Evolutionary conservation across 2,113 vertebrate species (phyloP).

Genomic region (Aspidoscelis tigris): DNA sequence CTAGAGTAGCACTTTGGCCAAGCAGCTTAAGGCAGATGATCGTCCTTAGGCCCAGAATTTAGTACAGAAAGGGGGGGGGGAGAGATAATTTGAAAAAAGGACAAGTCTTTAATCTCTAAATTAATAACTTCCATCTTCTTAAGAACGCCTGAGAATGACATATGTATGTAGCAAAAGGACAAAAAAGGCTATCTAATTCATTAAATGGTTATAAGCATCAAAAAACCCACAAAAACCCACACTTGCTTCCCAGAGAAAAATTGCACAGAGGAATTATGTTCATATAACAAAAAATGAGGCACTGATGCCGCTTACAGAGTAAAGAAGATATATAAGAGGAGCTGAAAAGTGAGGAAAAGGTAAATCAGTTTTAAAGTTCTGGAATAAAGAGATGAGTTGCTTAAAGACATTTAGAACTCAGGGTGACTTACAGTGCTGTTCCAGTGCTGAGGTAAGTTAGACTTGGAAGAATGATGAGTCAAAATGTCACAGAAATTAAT

Average conservation of each 20-base stretch:
- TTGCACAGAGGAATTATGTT: not conserved
- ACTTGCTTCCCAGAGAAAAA: not conserved
- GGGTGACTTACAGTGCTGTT: not conserved
- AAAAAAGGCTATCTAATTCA: not conserved
- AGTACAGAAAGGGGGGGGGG: not conserved
- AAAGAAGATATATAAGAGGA: not conserved
- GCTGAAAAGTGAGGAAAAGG: not conserved
- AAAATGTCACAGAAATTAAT: too few relatives aligned
- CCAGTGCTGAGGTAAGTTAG: not conserved
- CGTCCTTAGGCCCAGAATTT: not conserved
- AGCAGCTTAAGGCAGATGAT: not conserved
- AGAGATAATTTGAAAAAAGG: not conserved
- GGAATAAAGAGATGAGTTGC: not conserved
- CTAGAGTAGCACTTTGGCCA: not conserved
- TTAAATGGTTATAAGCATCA: not conserved
- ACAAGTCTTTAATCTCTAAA: not conserved
- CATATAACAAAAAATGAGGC: not conserved
- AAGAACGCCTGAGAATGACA: not conserved
- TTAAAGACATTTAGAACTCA: not conserved
- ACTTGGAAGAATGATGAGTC: not conserved
- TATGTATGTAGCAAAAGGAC: not conserved
- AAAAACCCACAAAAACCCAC: not conserved
- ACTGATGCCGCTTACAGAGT: not conserved
- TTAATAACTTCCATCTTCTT: constrained; percentile 3
- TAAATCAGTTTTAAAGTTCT: not conserved